These are phyloP conservation scores for Catharus fuscescens DNA, from an alignment of 2,113 vertebrate genomes.

Conservation along the genomic window DNA sequence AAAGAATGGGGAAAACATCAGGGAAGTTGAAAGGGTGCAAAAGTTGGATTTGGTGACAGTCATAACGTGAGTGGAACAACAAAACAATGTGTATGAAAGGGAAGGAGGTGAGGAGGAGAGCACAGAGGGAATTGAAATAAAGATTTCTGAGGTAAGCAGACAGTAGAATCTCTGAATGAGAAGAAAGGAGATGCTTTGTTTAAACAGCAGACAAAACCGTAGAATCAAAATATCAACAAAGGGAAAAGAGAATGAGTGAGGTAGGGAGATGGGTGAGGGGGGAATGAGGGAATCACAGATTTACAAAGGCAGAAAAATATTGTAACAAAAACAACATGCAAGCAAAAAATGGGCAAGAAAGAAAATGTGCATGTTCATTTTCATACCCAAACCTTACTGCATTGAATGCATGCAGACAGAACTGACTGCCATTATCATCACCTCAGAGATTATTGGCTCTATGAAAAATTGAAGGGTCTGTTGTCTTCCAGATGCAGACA, in stretches of 20 bases:
- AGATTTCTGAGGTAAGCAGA: not conserved
- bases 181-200: not conserved
- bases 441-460: not conserved
- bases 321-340: not conserved
- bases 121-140: not conserved
- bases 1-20: not conserved
- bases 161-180: not conserved
- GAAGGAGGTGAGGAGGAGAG: not conserved
- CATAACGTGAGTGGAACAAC: not conserved
- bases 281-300: fast-evolving
- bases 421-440: not conserved
- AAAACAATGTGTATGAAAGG: not conserved
- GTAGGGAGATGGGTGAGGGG: too few relatives aligned
- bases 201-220: not conserved
- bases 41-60: not conserved
- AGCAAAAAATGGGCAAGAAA: not conserved
- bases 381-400: not conserved
- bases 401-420: not conserved
- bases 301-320: not conserved
- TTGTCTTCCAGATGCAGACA: not conserved
- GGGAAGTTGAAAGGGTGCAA: not conserved
- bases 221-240: not conserved
- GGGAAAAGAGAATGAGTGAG: not conserved
- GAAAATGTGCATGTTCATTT: not conserved
- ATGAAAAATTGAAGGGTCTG: not conserved